Evolutionary conservation across 2,888 invertebrate species (phyloP).

Genomic region (Ophion slaviceki): DNA sequence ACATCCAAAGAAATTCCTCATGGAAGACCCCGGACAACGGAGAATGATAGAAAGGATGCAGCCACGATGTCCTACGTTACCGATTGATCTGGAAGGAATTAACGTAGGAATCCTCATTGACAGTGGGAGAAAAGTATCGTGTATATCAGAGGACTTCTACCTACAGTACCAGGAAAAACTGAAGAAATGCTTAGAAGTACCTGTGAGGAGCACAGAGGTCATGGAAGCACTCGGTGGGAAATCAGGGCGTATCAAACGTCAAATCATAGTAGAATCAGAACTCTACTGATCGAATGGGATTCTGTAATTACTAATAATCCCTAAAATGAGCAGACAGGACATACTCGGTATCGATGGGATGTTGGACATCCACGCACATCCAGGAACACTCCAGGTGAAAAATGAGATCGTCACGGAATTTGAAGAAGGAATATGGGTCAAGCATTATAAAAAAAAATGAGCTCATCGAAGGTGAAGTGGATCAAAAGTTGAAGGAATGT

Average conservation of each 20-base stretch:
- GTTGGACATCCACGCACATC: neutral
- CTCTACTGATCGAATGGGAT: neutral
- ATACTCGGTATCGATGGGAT: constrained; percentile 7
- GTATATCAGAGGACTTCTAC: constrained; percentile 6
- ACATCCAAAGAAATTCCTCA: neutral
- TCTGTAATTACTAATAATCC: neutral
- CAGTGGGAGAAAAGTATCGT: constrained; percentile 4
- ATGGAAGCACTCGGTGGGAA: neutral
- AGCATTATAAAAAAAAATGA: neutral
- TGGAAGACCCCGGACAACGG: neutral
- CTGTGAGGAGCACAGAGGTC: neutral
- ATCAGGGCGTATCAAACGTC: neutral
- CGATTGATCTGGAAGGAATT: neutral
- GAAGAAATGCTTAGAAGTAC: neutral
- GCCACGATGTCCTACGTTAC: too few relatives aligned
- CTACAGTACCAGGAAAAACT: neutral
- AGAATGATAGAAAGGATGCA: too few relatives aligned
- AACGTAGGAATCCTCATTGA: neutral
- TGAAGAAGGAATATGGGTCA: neutral
- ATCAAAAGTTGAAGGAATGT: neutral
- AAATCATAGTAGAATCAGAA: neutral
- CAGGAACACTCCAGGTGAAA: neutral
- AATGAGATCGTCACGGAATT: neutral
- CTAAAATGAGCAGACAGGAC: neutral
- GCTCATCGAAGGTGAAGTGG: neutral